Evolutionary conservation across 2,888 invertebrate genomes (phyloP), one percentile per base, ranked within the genome.

Genomic region (Leptinotarsa tumamoca): DNA sequence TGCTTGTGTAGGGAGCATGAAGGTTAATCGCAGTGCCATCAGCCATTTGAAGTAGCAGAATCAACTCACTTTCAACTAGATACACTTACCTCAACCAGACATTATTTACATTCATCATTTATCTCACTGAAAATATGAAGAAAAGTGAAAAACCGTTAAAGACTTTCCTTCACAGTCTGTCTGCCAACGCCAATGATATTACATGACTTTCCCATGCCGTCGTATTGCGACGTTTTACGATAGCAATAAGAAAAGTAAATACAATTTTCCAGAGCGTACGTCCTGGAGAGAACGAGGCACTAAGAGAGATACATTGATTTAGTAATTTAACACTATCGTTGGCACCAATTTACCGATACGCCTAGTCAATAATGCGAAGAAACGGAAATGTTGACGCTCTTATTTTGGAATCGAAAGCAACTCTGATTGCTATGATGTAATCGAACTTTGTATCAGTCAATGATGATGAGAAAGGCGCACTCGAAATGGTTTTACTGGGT

Each of bases 231-330:
- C 63, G 63, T 67, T 80, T 78, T 73, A 81, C 73, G 78, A 70
- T 79, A 78, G 79, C 84, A 85, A 87, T 87, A 86, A 86, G 87
- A 86, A 87, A 87, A 83, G 85, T 87, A 87, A 88, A 88, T 87
- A 87, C 87, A 87, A 88, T 88, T 87, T 87, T 78, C 84, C 79
- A 82, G 84, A 87, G 87, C 87, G 86, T 84, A 73, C 72, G 78
- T 72, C 63, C 63, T 51, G 67, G 27, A 23, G 33, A 27, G 50
- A 75, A 61, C 58, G 69, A 74, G 76, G 71, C 77, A 70, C 75
- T 81, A 81, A 82, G 80, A 78, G 75, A 80, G 82, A 80, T 75
- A 83, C 83, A 83, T 84, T 83, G 85, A 83, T 84, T 84, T 80
- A 75, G 83, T 82, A 84, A 84, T 83, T 82, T 81, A 68, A 78